A percentile compares a stretch with the other conserved stretches of the same genome.
Evolutionary conservation across 2,113 vertebrate genomes (phyloP).

Genomic region (Chlorodrepanis virens): DNA sequence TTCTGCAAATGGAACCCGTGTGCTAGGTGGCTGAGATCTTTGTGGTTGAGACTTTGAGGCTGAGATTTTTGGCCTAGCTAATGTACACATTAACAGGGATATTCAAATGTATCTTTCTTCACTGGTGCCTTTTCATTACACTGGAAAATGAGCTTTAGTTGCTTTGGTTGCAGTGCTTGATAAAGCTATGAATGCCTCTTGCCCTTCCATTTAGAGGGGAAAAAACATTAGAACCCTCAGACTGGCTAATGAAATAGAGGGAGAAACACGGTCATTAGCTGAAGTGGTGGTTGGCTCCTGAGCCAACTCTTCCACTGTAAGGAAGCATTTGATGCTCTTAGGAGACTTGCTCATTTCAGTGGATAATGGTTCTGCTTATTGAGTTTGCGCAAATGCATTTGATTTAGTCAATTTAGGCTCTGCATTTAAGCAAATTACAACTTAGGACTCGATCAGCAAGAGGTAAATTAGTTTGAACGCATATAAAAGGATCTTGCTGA

Average conservation of each 20-base stretch:
- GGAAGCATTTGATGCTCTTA: slow-evolving; percentile 36
- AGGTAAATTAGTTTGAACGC: slow-evolving; percentile 46
- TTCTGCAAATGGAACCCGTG: background rate
- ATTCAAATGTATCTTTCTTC: slow-evolving; percentile 33
- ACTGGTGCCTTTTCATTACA: slow-evolving; percentile 37
- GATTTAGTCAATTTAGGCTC: slow-evolving; percentile 55
- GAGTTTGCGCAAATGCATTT: slow-evolving; percentile 60
- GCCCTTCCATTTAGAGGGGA: background rate
- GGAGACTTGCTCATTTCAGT: slow-evolving; percentile 19
- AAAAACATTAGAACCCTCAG: background rate
- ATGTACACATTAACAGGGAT: background rate
- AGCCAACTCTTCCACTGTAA: background rate
- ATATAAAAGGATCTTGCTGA: slow-evolving; percentile 45
- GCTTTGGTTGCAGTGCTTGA: background rate
- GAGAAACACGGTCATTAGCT: slow-evolving; percentile 14
- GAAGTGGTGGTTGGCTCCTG: background rate
- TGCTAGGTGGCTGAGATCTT: background rate
- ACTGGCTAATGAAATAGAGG: background rate
- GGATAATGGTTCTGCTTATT: slow-evolving; percentile 54
- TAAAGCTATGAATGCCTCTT: background rate
- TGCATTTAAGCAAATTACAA: slow-evolving; percentile 65
- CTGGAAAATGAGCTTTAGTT: slow-evolving; percentile 43
- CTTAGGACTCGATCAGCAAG: slow-evolving; percentile 34
- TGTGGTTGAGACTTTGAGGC: background rate
- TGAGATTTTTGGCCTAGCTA: background rate